Conservation (phyloP, 1,140 invertebrate species). For the Drosophila carrolli region DNA sequence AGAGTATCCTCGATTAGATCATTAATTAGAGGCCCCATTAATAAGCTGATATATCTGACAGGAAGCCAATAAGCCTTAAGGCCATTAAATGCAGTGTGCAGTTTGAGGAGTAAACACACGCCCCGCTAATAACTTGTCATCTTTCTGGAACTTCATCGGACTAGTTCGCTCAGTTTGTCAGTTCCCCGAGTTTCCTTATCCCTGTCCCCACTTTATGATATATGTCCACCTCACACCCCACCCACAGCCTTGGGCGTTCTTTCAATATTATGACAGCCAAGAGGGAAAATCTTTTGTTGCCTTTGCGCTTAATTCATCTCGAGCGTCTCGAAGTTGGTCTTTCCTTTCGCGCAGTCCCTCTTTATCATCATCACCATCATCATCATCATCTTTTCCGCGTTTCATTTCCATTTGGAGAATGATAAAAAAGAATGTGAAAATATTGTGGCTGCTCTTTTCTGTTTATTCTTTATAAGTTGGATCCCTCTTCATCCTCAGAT, state of each 20-base stretch:
- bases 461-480: conserved; percentile 62
- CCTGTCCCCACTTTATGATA: conserved; percentile 2
- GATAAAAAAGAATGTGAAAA: conserved; percentile 58
- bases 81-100: conserved; percentile 1
- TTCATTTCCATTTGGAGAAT: conserved; percentile 72
- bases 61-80: conserved; percentile 33
- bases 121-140: conserved; percentile 73
- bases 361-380: conserved; percentile 16
- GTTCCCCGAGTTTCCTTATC: not conserved
- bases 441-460: conserved; percentile 70
- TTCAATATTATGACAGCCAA: conserved; percentile 64
- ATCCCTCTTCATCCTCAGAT: conserved; percentile 26
- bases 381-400: conserved; percentile 32
- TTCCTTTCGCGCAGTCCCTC: conserved; percentile 23
- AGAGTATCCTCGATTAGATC: conserved; percentile 9
- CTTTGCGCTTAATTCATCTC: conserved; percentile 59
- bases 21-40: conserved; percentile 16
- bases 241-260: conserved; percentile 25
- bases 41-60: conserved; percentile 34
- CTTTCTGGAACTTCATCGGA: conserved; percentile 43
- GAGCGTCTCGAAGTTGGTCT: conserved; percentile 70
- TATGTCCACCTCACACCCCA: not conserved
- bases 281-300: conserved; percentile 69
- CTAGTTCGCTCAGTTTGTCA: conserved; percentile 25
- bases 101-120: conserved; percentile 31